Evolutionary conservation across 1,140 invertebrate species (phyloP), one percentile per base, ranked within the genome.

Genomic region (Mesaphorura yosii): DNA sequence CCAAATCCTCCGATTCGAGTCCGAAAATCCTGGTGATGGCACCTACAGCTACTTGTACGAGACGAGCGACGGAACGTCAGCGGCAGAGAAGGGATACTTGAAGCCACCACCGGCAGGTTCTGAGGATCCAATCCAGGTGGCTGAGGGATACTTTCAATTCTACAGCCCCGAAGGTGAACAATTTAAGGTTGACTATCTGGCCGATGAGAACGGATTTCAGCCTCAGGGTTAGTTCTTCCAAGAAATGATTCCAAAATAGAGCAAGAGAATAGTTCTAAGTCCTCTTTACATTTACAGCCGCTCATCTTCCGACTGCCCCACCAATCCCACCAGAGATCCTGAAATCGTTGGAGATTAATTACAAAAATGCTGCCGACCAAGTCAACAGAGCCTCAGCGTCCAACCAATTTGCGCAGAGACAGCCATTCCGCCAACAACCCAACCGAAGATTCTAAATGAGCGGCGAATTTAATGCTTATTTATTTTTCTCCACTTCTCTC

Each of bases 291-390:
- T 34, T 34, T 6, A 25, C 3, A 68, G 73, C 73, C 61, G 67
- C 67, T 54, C 68, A 68, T 51, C 66, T 75, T 51, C 73, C 73
- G 55, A 68, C 68, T 17, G 62, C 74, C 23, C 72, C 72, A 15
- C 66, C 66, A 53, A 56, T 75, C 6, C 73, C 73, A 20, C 50
- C 64, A 3, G 72, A 69, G 40, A 73, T 74, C 59, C 66, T 72
- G 51, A 84, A 84, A 66, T 82, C 83, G 49, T 71, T 88, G 15
- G 84, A 86, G 69, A 76, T 84, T 62, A 85, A 86, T 67, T 51
- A 51, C 50, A 38, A 26, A 17, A 38, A 38, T 40, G 20, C 4
- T 23, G 50, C n/a, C 6, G n/a, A 5, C 3, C 48, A 50, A 50
- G n/a, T n/a, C n/a, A n/a, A n/a, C n/a, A n/a, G n/a, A n/a, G n/a